Evolutionary conservation across 2,888 invertebrate genomes (phyloP).

Genomic region (Germaria angustata): DNA sequence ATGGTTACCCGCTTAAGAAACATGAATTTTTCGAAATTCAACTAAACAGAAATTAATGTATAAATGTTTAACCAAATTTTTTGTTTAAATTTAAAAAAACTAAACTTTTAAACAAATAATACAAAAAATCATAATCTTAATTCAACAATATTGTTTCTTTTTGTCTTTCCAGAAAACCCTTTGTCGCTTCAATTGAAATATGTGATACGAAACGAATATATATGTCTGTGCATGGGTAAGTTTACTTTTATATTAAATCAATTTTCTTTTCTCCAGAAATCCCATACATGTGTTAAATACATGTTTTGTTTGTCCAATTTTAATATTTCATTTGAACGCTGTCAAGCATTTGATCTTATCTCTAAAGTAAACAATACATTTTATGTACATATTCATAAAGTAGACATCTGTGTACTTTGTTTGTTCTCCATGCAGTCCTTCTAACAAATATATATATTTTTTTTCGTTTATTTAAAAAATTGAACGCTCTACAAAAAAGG

Average conservation of each 20-base stretch:
- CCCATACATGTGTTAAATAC: background rate
- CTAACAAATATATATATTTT: too few relatives aligned
- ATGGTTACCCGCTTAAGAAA: too few relatives aligned
- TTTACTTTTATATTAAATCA: background rate
- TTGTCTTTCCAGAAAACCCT: background rate
- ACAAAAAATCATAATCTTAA: too few relatives aligned
- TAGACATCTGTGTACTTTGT: background rate
- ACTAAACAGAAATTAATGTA: too few relatives aligned
- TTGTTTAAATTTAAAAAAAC: too few relatives aligned
- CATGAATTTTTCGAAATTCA: too few relatives aligned
- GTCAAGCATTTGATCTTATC: constrained; percentile 15
- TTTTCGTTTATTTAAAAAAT: background rate
- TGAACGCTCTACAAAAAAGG: background rate
- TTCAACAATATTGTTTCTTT: background rate
- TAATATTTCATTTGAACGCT: background rate
- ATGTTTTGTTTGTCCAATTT: background rate
- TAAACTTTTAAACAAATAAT: too few relatives aligned
- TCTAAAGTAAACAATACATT: background rate
- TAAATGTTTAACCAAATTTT: too few relatives aligned
- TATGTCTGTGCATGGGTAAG: constrained; percentile 20
- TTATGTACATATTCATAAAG: background rate
- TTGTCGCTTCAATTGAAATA: background rate
- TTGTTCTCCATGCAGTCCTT: too few relatives aligned
- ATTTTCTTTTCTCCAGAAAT: background rate
- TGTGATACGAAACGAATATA: background rate